Evolutionary conservation across 1,140 invertebrate species (phyloP), one percentile per base, ranked within the genome.

Genomic region (Drosophila elegans): DNA sequence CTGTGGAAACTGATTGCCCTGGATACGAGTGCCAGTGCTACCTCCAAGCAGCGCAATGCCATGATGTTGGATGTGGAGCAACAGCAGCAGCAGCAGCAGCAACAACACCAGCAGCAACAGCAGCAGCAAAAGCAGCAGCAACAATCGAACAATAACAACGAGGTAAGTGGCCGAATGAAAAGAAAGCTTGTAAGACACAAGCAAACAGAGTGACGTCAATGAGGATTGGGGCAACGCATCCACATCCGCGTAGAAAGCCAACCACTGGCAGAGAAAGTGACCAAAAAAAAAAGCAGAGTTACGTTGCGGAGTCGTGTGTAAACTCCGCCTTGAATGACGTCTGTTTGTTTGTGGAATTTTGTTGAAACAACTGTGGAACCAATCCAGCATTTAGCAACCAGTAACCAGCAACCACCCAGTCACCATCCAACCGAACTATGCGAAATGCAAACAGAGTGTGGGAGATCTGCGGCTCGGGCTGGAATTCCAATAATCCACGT

Each of bases 1-100:
- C 64, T 92, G 27, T 92, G 91, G 91, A 92, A 91, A 62, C 60
- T 92, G 34, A 92, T 92, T 81, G 91, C 88, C 77, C 78, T 92
- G 81, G 91, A 92, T 74, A 84, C 90, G 48, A 71, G 69, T 38
- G 64, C 51, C 57, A 71, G 69, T 38, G 64, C 51, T 60, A 75
- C 60, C 51, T 74, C 46, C 61, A 72, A 72, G 59, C 57, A 77
- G 52, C 62, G 63, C 52, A 63, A 11, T 44, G 38, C 44, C 56
- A 71, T 64, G 52, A 61, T 63, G 55, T 45, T 63, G 55, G 63
- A 78, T 45, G 38, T 78, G 57, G 74, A 78, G 53, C 74, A 78
- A 16, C 76, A 83, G 42, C 69, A 80, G 36, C 73, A 61, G 32
- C 67, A 60, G 6, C 74, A 78, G 13, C 76, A 83, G 42, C 69